Evolutionary conservation across 2,797 vertebrate genomes (phyloP).

Genomic region (Phrynocephalus forsythii): DNA sequence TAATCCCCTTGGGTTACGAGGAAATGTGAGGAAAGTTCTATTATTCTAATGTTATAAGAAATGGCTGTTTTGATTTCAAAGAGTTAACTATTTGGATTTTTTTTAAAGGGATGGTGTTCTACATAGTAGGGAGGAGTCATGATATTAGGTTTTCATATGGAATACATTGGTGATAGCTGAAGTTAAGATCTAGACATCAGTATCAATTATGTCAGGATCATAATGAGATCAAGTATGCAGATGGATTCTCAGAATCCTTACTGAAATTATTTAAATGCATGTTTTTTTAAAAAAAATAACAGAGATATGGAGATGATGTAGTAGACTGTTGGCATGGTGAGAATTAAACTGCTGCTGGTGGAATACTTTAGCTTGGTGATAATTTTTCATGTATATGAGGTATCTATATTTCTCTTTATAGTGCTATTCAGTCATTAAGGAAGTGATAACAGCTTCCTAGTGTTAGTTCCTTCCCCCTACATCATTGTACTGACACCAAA

Average conservation of each 20-base stretch:
- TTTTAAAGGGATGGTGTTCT: neutral
- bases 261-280: neutral
- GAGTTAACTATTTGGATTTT: too few species aligned
- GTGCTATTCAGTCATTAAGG: too few species aligned
- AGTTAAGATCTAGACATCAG: neutral
- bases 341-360: neutral
- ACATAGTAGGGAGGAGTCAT: neutral
- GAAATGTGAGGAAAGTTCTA: conserved; percentile 73
- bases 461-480: too few species aligned
- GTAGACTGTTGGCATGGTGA: neutral
- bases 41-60: neutral
- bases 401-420: neutral
- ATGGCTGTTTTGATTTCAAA: too few species aligned
- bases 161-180: neutral
- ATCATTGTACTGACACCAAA: too few species aligned
- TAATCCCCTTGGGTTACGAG: conserved; percentile 72
- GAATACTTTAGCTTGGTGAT: neutral
- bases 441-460: too few species aligned
- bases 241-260: neutral
- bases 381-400: neutral
- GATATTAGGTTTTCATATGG: neutral
- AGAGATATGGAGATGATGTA: neutral
- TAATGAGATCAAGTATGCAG: neutral
- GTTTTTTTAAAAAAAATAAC: neutral
- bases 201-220: neutral